phyloP scores from a whole-genome alignment of 2,113 vertebrate genomes.

The Stegostoma tigrinum region DNA sequence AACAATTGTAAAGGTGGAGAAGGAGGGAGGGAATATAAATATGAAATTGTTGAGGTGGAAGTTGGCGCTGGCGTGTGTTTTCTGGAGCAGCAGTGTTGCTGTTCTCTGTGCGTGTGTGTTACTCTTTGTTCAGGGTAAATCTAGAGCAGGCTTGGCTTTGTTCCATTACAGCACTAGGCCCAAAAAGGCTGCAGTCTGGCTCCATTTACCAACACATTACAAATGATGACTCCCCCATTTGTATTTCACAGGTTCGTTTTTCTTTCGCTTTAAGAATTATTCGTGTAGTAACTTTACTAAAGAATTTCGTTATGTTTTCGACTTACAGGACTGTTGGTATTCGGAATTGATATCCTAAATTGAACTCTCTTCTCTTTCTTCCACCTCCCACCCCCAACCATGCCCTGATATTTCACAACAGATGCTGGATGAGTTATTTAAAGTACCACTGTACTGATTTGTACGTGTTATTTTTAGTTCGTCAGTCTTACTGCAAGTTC shows the following conservation, averaged over 20 bases:
- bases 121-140: not conserved
- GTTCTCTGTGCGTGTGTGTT: not conserved
- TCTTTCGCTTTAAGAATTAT: not conserved
- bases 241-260: not conserved
- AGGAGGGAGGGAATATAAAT: not conserved
- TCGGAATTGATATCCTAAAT: slow-evolving; percentile 3
- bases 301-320: not conserved
- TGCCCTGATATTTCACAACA: not conserved
- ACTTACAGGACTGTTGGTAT: not conserved
- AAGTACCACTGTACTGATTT: not conserved
- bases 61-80: not conserved
- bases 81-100: not conserved
- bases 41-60: not conserved
- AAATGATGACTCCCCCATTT: not conserved
- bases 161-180: slow-evolving; percentile 21
- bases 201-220: not conserved
- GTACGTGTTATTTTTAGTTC: not conserved
- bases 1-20: not conserved
- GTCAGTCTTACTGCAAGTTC: not conserved
- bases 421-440: slow-evolving; percentile 20
- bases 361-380: not conserved
- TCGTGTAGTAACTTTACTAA: not conserved
- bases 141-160: slow-evolving; percentile 28
- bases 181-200: not conserved
- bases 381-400: not conserved